phyloP scores from a whole-genome alignment of 1,140 invertebrate species.

The Lutraria rhynchaena region DNA sequence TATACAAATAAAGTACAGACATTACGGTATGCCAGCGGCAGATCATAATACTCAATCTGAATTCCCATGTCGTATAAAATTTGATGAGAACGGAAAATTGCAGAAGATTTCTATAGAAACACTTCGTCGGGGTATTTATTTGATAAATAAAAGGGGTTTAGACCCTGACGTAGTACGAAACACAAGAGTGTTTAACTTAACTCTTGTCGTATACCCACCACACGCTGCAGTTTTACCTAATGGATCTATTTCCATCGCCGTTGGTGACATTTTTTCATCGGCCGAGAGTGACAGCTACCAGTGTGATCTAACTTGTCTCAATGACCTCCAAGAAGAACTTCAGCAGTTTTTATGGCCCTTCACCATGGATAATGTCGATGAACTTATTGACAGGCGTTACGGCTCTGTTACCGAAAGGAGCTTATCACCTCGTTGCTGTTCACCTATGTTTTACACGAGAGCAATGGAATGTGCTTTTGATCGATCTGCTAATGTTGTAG shows the following conservation, averaged over 20 bases:
- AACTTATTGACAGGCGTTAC: constrained; percentile 21
- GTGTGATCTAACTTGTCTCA: too few relatives aligned
- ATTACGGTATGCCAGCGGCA: neutral
- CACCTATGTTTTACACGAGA: constrained; percentile 31
- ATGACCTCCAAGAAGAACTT: neutral
- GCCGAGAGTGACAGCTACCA: neutral
- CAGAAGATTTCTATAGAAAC: constrained; percentile 15
- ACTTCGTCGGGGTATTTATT: constrained; percentile 14
- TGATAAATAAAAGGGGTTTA: neutral
- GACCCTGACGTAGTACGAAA: neutral
- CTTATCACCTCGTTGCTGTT: constrained; percentile 21
- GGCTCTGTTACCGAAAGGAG: constrained; percentile 22
- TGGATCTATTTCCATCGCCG: constrained; percentile 20
- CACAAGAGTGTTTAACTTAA: neutral
- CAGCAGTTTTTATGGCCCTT: neutral
- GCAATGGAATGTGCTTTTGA: constrained; percentile 24
- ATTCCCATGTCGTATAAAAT: constrained; percentile 7
- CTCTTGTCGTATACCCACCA: constrained; percentile 16
- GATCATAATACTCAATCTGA: neutral
- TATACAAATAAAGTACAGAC: neutral
- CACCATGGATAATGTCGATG: neutral
- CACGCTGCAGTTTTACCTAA: neutral
- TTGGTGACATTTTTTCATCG: constrained; percentile 10
- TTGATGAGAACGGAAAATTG: neutral
- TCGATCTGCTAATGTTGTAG: too few relatives aligned